Base-by-base conservation (phyloP, 92 coral and sea anemone genomes). In the Muricea muricata region DNA sequence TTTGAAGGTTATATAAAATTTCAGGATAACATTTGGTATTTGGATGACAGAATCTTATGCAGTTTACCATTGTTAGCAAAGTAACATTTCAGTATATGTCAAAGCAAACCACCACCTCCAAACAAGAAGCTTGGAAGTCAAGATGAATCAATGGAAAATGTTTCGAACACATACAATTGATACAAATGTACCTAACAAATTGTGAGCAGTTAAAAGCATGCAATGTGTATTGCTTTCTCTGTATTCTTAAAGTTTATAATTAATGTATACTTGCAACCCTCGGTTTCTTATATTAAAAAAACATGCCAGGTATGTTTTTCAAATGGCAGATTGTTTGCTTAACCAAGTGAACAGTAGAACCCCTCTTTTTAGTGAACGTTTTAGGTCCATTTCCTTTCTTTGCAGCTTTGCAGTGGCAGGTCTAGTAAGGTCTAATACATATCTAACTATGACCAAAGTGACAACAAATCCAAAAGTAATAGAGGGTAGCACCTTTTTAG, bases 171-270 rank as follows among this genome's bases (percentile, higher is more conserved):
- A 48, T 18, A 48, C 42, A 42, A 7, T 42, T 42, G 8, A 42
- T 42, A 14, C 56, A 48, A 12, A 48, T 48, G 18, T 48, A 10
- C 21, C 17, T 48, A 48, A 39, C 39, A 78, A 55, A 31, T 54
- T 82, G 32, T 48, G 56, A 12, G 15, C 4, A 11, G 15, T 48
- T 18, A 4, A 4, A 37, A 4, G 42, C 4, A 37, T 37, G 4
- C 42, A 4, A 37, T 18, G 21, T 23, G 77, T 87, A 39, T 79
- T 87, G 90, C 13, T 73, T 91, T 81, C 78, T 87, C 89, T 80
- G 57, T 80, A 46, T 17, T 90, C 87, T 73, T 89, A 89, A 47
- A 85, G 73, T 69, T 57, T 17, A 8, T 88, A 86, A 89, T n/a
- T n/a, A 89, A 89, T 65, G 60, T 37, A 56, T 79, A 79, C 32